Evolutionary conservation across 2,113 vertebrate species (phyloP).

Genomic region (Periophthalmus modestus): DNA sequence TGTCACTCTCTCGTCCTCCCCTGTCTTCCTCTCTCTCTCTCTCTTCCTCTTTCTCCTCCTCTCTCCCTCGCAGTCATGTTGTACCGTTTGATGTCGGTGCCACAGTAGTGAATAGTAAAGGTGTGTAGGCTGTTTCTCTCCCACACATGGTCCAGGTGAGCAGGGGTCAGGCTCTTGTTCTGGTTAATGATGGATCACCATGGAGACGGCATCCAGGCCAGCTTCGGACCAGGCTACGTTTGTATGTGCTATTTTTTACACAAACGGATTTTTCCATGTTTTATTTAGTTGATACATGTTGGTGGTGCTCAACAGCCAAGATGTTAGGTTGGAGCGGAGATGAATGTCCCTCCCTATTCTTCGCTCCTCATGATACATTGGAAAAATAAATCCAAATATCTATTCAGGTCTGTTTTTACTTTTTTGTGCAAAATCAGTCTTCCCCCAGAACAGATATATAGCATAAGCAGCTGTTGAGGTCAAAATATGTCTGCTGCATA

Average conservation of each 20-base stretch:
- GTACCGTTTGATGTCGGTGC: not conserved
- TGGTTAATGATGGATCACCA: constrained; percentile 51
- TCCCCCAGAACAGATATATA: too few relatives aligned
- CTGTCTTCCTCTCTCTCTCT: not conserved
- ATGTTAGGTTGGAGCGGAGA: not conserved
- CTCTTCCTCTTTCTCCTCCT: constrained; percentile 1
- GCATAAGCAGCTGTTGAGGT: too few relatives aligned
- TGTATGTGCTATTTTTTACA: constrained; percentile 14
- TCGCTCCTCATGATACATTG: not conserved
- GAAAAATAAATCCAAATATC: too few relatives aligned
- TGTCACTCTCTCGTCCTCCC: too few relatives aligned
- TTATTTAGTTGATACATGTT: not conserved
- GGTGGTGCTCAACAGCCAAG: not conserved
- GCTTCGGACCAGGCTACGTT: constrained; percentile 15
- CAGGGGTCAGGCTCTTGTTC: constrained; percentile 42
- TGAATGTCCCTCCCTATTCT: not conserved
- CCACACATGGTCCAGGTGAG: constrained; percentile 32
- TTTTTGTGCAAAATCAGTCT: too few relatives aligned
- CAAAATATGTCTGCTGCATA: too few relatives aligned
- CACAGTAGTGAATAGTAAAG: constrained; percentile 3
- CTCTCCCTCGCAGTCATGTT: not conserved
- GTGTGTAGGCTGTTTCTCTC: constrained; percentile 18
- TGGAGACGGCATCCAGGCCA: constrained; percentile 45
- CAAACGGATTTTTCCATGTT: not conserved
- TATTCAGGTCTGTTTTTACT: too few relatives aligned